These are phyloP conservation scores for Agrotis segetum DNA, from an alignment of 2,888 invertebrate species.

Conservation along the genomic window DNA sequence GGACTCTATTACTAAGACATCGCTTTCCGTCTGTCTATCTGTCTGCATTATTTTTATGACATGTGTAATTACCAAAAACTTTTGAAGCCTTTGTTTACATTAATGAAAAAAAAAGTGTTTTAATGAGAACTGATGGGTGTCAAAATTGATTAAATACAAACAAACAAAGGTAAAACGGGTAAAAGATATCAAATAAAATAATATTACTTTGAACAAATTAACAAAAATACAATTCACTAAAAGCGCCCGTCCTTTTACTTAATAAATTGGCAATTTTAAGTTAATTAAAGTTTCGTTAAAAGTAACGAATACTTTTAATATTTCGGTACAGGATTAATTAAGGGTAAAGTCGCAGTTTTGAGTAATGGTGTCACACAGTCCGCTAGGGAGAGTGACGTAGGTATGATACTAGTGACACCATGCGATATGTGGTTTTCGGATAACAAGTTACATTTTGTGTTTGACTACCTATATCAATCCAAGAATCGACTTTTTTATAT, in stretches of 20 bases:
- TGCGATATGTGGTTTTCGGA: not conserved
- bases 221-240: constrained; percentile 30
- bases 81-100: too few species aligned
- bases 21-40: too few species aligned
- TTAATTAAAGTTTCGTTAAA: constrained; percentile 50
- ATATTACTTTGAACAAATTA: constrained; percentile 35
- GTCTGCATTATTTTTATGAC: too few species aligned
- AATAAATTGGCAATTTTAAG: constrained; percentile 55
- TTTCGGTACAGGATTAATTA: constrained; percentile 64
- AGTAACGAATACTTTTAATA: constrained; percentile 47
- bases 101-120: too few species aligned
- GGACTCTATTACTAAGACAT: too few species aligned
- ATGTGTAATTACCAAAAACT: too few species aligned
- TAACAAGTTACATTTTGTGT: too few species aligned
- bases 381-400: constrained; percentile 35
- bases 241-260: constrained; percentile 39
- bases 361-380: constrained; percentile 59
- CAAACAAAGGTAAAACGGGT: not conserved
- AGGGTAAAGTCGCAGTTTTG: constrained; percentile 60
- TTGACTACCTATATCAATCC: too few species aligned
- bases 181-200: not conserved
- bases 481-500: too few species aligned
- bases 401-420: constrained; percentile 37
- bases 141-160: not conserved
- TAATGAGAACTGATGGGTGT: not conserved